Evolutionary conservation across 2,113 vertebrate genomes (phyloP).

Genomic region (Tachysurus fulvidraco): DNA sequence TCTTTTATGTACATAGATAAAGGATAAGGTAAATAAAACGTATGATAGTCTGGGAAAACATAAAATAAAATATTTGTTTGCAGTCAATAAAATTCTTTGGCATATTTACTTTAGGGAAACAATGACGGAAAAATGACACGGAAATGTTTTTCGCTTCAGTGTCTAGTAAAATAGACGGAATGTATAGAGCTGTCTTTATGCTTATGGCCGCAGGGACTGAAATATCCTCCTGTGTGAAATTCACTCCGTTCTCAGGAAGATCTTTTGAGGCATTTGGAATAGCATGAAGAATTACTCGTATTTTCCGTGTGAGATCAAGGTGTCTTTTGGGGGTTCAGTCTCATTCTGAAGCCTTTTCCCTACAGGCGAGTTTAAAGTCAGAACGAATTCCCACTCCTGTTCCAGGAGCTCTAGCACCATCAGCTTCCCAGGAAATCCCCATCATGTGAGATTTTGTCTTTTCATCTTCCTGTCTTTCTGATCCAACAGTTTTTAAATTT

Average conservation of each 20-base stretch:
- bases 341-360: conserved; percentile 34
- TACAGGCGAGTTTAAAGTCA: conserved; percentile 77
- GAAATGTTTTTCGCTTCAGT: not conserved
- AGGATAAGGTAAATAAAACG: not conserved
- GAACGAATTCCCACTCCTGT: conserved; percentile 82
- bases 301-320: not conserved
- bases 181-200: not conserved
- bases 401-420: conserved; percentile 62
- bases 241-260: conserved; percentile 4
- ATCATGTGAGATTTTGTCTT: conserved; percentile 71
- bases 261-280: not conserved
- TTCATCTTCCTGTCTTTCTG: not conserved
- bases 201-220: not conserved
- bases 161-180: not conserved
- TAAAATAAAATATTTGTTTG: not conserved
- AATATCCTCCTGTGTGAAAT: not conserved
- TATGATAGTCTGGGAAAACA: not conserved
- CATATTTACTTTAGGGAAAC: not conserved
- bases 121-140: not conserved
- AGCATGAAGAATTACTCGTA: not conserved
- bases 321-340: not conserved
- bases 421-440: conserved; percentile 71
- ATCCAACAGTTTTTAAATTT: not conserved
- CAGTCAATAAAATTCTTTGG: not conserved
- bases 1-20: not conserved